A percentile compares a stretch with the other conserved stretches of the same genome.
These are phyloP conservation scores for Etheostoma perlongum DNA, from an alignment of 2,797 vertebrate genomes.

Conservation along the genomic window DNA sequence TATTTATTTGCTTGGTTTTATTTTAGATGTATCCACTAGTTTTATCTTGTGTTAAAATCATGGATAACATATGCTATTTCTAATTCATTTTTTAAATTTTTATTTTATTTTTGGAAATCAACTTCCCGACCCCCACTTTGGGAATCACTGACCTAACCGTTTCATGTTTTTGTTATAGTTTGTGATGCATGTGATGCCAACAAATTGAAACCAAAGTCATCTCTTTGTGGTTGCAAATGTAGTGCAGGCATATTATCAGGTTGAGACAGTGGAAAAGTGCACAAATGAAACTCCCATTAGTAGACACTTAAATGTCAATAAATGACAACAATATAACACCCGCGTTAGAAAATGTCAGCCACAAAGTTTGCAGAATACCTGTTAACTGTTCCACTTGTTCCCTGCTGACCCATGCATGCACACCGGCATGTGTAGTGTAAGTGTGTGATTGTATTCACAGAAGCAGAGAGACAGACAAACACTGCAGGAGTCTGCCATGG, in stretches of 20 bases:
- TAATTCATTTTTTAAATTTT: too few species aligned
- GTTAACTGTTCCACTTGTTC: slow-evolving; percentile 42
- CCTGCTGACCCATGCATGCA: slow-evolving; percentile 37
- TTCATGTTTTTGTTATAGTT: slow-evolving; percentile 27
- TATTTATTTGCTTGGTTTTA: too few species aligned
- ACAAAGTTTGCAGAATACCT: slow-evolving; percentile 52
- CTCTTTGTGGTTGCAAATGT: slow-evolving; percentile 52
- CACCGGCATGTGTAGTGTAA: not conserved
- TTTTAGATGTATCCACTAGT: too few species aligned
- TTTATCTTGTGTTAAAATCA: too few species aligned
- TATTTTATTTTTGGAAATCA: too few species aligned
- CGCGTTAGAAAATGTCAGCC: slow-evolving; percentile 63
- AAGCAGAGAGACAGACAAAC: not conserved
- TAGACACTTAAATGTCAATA: slow-evolving; percentile 74
- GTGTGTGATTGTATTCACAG: slow-evolving; percentile 29
- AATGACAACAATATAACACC: slow-evolving; percentile 63
- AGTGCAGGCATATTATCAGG: slow-evolving; percentile 48
- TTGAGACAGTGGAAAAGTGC: slow-evolving; percentile 51
- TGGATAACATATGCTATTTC: too few species aligned
- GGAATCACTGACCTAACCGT: slow-evolving; percentile 3
- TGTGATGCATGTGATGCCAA: slow-evolving; percentile 27
- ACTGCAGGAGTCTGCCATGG: slow-evolving; percentile 32
- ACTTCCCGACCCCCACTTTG: too few species aligned
- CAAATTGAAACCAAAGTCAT: slow-evolving; percentile 43
- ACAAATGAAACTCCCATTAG: slow-evolving; percentile 63